These are phyloP conservation scores for Zoanthus gigantus DNA, from an alignment of 92 coral and sea anemone genomes.

Conservation along the genomic window DNA sequence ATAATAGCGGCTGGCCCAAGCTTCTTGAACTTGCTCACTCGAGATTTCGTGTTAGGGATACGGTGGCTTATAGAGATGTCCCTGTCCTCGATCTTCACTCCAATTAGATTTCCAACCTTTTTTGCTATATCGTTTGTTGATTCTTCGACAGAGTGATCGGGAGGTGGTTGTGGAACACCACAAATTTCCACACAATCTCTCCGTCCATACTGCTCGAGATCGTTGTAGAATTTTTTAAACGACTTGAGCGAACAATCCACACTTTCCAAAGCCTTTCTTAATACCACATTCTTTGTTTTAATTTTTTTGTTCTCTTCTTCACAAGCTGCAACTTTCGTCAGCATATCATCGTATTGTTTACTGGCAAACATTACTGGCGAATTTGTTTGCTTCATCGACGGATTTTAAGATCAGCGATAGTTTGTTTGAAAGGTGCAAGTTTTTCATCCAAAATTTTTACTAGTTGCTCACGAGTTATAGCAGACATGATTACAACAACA, in stretches of 20 bases:
- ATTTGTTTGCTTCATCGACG: neutral
- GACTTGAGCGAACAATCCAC: neutral
- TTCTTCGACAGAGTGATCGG: neutral
- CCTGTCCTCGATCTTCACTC: no score
- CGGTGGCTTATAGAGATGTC: no score
- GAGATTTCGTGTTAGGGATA: no score
- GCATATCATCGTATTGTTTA: neutral
- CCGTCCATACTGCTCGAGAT: no score
- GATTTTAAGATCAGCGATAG: neutral
- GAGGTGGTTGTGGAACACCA: neutral
- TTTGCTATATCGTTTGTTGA: neutral
- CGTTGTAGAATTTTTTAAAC: neutral
- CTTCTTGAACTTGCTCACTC: no score
- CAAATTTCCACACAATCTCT: no score
- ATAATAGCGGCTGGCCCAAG: no score
- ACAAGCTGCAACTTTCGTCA: neutral
- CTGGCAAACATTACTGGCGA: neutral
- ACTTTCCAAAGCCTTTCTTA: neutral
- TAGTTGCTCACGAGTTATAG: neutral
- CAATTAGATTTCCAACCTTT: no score
- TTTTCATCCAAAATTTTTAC: neutral
- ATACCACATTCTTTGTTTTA: neutral
- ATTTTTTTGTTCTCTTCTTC: neutral
- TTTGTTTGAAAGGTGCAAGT: neutral
- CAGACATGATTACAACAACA: neutral